Conservation (phyloP, 2,888 invertebrate genomes). For the Nephrotoma appendiculata region DNA sequence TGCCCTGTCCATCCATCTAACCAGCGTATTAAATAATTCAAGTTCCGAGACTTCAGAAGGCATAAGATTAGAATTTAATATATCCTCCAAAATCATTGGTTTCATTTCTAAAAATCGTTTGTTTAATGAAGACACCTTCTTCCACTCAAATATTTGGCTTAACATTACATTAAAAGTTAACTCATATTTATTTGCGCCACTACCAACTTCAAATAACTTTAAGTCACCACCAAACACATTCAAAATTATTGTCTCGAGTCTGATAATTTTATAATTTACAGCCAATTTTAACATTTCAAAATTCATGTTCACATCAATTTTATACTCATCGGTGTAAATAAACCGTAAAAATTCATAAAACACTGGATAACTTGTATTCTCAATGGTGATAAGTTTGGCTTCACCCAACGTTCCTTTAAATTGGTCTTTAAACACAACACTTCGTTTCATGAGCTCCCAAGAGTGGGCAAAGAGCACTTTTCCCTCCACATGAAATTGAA, state of each 20-base stretch:
- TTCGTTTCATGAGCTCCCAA: neutral
- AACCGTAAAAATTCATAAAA: neutral
- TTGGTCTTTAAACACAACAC: neutral
- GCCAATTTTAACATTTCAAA: neutral
- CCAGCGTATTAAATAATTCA: neutral
- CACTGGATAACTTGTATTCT: neutral
- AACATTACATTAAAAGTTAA: neutral
- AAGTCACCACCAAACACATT: neutral
- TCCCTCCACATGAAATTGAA: neutral
- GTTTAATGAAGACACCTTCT: too few species aligned
- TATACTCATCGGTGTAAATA: neutral
- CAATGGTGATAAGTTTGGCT: neutral
- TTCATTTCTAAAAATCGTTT: too few species aligned
- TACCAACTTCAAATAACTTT: neutral
- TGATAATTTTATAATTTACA: neutral
- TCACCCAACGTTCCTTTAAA: neutral
- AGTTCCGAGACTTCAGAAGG: neutral
- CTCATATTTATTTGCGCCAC: neutral
- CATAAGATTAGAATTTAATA: neutral
- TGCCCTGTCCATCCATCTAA: neutral
- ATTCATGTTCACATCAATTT: neutral
- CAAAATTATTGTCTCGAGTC: neutral
- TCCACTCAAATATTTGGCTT: neutral
- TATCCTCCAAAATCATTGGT: neutral
- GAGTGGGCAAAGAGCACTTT: neutral